Evolutionary conservation across 2,888 invertebrate species (phyloP), one percentile per base, ranked within the genome.

Genomic region (Elysia crispata): DNA sequence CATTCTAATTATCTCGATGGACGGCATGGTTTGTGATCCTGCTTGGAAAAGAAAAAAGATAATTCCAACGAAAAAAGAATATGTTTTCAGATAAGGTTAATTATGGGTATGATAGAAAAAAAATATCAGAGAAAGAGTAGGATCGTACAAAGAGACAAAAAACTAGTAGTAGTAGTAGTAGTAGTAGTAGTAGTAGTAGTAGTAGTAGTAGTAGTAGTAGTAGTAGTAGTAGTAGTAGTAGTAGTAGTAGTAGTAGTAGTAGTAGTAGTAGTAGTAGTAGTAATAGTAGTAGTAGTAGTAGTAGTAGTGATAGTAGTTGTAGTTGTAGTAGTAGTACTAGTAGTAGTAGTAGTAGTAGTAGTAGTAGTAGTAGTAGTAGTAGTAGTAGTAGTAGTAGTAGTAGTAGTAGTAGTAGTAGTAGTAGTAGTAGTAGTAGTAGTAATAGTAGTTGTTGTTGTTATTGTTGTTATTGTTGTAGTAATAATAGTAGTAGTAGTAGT

Each of bases 161-260:
- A 15, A 66, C 28, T 66, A 66, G 67, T 66, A 66, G 67, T 66
- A 66, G 67, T 66, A 66, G 67, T 66, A 66, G 67, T 66, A 66
- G 67, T 66, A 66, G 67, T 66, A 66, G 67, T 66, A 66, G 67
- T 66, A 66, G 67, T 66, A 66, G 67, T 66, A 66, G 67, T 66
- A 66, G 67, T 66, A 66, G 67, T 66, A 66, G 67, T 66, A 66
- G 67, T 66, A 66, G 67, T 66, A 66, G 67, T 66, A 66, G 67
- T 66, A 66, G 67, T 66, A 66, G 67, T 66, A 66, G 67, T 66
- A 66, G 67, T 66, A 66, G 67, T 66, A 66, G 67, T 66, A 66
- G 67, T 66, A 66, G 67, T 66, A 66, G 67, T 66, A 66, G 30
- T 30, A 66, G 67, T 66, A 66, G 31, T 66, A 66, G 67, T 66